phyloP scores from a whole-genome alignment of 1,140 invertebrate species.

The Drosophila serrata region DNA sequence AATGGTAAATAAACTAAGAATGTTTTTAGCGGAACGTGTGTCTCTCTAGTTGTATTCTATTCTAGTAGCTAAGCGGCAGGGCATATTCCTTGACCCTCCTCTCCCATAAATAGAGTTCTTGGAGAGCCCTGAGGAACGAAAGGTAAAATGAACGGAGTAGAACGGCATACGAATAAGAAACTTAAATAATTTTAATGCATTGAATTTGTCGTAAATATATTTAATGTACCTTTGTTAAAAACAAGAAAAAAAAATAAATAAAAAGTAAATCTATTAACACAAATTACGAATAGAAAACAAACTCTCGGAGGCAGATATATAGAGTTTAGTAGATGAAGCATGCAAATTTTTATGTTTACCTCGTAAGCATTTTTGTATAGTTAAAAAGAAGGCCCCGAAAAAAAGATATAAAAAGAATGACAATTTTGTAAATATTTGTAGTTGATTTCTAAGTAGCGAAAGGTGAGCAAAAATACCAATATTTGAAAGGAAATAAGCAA shows the following conservation, averaged over 20 bases:
- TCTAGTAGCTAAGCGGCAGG: slow-evolving; percentile 70
- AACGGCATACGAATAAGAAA: slow-evolving; percentile 33
- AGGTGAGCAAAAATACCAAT: slow-evolving; percentile 30
- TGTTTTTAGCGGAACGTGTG: slow-evolving; percentile 80
- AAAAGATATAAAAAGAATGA: slow-evolving; percentile 6
- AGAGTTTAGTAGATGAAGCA: slow-evolving; percentile 47
- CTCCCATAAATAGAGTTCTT: slow-evolving; percentile 13
- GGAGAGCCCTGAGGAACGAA: slow-evolving; percentile 38
- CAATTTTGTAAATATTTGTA: slow-evolving; percentile 80
- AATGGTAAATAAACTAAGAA: slow-evolving; percentile 66
- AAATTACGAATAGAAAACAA: slow-evolving; percentile 48
- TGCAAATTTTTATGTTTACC: slow-evolving; percentile 76
- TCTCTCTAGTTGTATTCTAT: slow-evolving; percentile 74
- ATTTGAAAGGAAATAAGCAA: slow-evolving; percentile 12
- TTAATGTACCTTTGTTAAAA: slow-evolving; percentile 85
- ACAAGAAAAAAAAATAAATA: slow-evolving; percentile 65
- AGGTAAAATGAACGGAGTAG: slow-evolving; percentile 32
- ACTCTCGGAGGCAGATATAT: slow-evolving; percentile 42
- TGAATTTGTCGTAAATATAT: slow-evolving; percentile 84
- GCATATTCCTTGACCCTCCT: slow-evolving; percentile 28
- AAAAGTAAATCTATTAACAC: slow-evolving; percentile 67
- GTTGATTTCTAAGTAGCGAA: slow-evolving; percentile 83
- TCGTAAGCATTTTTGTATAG: slow-evolving; percentile 79
- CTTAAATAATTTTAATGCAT: slow-evolving; percentile 83
- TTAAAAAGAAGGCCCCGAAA: slow-evolving; percentile 47